phyloP scores from a whole-genome alignment of 1,140 invertebrate genomes.

The Delia radicum region DNA sequence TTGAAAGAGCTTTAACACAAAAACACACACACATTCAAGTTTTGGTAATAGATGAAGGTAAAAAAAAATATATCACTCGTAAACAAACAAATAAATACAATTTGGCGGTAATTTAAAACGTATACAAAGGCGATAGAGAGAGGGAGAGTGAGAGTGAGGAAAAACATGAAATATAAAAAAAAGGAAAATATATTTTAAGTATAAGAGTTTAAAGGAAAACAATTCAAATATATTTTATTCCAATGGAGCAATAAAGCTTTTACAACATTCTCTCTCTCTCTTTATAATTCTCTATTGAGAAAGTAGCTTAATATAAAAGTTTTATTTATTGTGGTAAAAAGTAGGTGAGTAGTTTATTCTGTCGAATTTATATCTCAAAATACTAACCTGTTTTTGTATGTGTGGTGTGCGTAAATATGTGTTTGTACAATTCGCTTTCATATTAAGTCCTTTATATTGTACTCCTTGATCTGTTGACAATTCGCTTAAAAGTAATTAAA shows the following conservation, averaged over 20 bases:
- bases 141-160: neutral
- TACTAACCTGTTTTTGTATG: neutral
- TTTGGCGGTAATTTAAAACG: constrained; percentile 15
- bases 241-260: neutral
- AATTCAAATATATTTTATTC: too few species aligned
- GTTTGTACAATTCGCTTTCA: neutral
- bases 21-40: too few species aligned
- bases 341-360: constrained; percentile 1
- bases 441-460: neutral
- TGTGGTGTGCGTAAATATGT: neutral
- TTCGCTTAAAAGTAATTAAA: constrained; percentile 11
- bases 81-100: neutral
- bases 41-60: too few species aligned
- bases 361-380: too few species aligned
- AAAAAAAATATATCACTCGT: neutral
- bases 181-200: neutral
- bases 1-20: neutral
- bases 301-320: too few species aligned
- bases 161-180: neutral
- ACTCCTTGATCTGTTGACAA: constrained; percentile 1
- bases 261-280: too few species aligned
- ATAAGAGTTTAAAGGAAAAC: neutral
- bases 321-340: neutral
- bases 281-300: too few species aligned
- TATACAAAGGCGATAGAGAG: neutral